phyloP scores from a whole-genome alignment of 2,113 vertebrate species.

The Pristiophorus japonicus region DNA sequence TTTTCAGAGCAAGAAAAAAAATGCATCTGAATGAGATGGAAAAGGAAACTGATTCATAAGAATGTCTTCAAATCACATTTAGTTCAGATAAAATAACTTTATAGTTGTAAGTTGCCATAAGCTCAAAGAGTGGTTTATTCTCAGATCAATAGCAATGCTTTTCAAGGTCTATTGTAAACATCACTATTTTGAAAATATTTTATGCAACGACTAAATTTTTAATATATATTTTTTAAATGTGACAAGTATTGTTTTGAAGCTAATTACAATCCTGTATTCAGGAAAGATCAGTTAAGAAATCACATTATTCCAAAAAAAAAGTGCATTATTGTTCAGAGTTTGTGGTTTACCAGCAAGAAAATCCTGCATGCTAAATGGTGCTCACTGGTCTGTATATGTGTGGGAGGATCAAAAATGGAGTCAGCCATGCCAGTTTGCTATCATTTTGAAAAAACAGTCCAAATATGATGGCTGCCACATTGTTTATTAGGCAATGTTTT shows the following conservation, averaged over 20 bases:
- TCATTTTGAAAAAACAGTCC: not conserved
- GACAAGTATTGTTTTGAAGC: not conserved
- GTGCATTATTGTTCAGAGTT: not conserved
- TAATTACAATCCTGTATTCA: not conserved
- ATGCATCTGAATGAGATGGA: not conserved
- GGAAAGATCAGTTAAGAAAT: not conserved
- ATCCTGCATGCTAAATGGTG: too few species aligned
- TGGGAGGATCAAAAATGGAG: not conserved
- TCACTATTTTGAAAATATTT: slow-evolving; percentile 4
- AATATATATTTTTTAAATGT: not conserved
- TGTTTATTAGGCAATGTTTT: not conserved
- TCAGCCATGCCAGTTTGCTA: not conserved
- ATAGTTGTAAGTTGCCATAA: not conserved
- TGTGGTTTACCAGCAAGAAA: too few species aligned
- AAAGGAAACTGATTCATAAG: slow-evolving; percentile 19
- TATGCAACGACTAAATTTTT: not conserved
- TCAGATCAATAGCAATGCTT: not conserved
- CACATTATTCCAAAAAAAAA: not conserved
- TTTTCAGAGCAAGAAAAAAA: slow-evolving; percentile 25
- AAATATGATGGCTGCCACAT: not conserved
- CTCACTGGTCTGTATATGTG: too few species aligned
- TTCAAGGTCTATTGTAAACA: not conserved
- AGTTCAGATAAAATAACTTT: slow-evolving; percentile 21
- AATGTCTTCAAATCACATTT: not conserved
- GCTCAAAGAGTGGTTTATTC: not conserved